Base-by-base conservation (phyloP, 1,140 invertebrate species). In the Drosophila mojavensis region DNA sequence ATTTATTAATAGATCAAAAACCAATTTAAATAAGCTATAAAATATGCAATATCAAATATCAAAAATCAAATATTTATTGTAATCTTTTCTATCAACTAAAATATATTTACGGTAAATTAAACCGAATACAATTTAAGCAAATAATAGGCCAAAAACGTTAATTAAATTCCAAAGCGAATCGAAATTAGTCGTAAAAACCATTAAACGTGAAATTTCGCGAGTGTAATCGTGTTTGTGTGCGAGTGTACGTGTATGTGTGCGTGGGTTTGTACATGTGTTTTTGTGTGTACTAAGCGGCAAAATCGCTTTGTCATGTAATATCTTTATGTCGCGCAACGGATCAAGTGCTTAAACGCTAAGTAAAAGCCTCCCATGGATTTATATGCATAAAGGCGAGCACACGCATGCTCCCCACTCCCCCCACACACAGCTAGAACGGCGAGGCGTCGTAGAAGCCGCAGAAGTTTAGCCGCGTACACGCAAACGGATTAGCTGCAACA, bases 291-390 rank as follows among this genome's bases (percentile, higher is more conserved):
- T 50, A 43, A 62, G 65, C 58, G 75, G 56, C 47, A 86, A 39
- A 83, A 86, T 77, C 79, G 79, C 83, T 79, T 78, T 86, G 83
- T 86, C 83, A 88, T 86, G 83, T 83, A 88, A 88, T 88, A 68
- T 88, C 83, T 69, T 79, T 86, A 88, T 86, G 84, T 81, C 79
- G 68, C 79, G 73, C 58, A 70, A 67, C 72, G 83, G 83, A 86
- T 86, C 83, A 86, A 88, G 79, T 74, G 76, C 83, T 86, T 83
- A 86, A 73, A 50, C 76, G 83, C 78, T 88, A 83, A 83, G 83
- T 63, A 88, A 83, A 89, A 83, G 80, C 84, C 83, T 80, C 79
- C 72, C 45, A 26, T 71, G 79, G 80, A 88, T 83, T 83, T 80
- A 80, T 86, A 80, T 88, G 79, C 79, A 86, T 79, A 89, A 89